These are phyloP conservation scores for Entelurus aequoreus DNA, from an alignment of 2,113 vertebrate genomes.

Conservation along the genomic window DNA sequence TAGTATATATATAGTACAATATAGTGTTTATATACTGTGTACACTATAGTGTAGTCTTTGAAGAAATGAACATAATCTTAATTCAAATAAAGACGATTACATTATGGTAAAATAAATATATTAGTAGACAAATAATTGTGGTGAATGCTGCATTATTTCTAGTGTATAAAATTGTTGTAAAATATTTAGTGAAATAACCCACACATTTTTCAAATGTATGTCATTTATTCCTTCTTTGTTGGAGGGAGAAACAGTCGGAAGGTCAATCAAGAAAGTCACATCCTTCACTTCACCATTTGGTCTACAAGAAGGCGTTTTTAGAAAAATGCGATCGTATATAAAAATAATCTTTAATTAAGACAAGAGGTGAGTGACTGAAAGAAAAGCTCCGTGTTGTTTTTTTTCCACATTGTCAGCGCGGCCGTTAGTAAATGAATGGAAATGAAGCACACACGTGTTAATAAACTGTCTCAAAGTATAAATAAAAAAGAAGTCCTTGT, in stretches of 20 bases:
- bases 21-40: too few species aligned
- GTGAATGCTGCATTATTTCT: background rate
- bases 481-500: slow-evolving; percentile 33
- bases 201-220: slow-evolving; percentile 20
- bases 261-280: slow-evolving; percentile 37
- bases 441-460: slow-evolving; percentile 16
- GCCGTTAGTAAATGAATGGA: slow-evolving; percentile 23
- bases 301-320: slow-evolving; percentile 42
- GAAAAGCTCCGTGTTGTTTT: background rate
- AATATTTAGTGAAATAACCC: background rate
- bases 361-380: slow-evolving; percentile 22
- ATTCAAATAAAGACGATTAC: too few species aligned
- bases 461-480: slow-evolving; percentile 37
- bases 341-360: slow-evolving; percentile 53
- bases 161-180: background rate
- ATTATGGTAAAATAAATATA: background rate
- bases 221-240: slow-evolving; percentile 51
- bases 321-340: slow-evolving; percentile 25
- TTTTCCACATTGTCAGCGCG: slow-evolving; percentile 37
- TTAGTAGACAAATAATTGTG: background rate
- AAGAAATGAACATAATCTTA: too few species aligned
- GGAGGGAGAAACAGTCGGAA: slow-evolving; percentile 37
- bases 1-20: too few species aligned
- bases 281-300: slow-evolving; percentile 59
- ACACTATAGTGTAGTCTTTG: too few species aligned